Percentiles rank a stretch among this genome's conserved stretches.
Conservation (phyloP, 2,113 vertebrate species). For the Erythrolamprus reginae region DNA sequence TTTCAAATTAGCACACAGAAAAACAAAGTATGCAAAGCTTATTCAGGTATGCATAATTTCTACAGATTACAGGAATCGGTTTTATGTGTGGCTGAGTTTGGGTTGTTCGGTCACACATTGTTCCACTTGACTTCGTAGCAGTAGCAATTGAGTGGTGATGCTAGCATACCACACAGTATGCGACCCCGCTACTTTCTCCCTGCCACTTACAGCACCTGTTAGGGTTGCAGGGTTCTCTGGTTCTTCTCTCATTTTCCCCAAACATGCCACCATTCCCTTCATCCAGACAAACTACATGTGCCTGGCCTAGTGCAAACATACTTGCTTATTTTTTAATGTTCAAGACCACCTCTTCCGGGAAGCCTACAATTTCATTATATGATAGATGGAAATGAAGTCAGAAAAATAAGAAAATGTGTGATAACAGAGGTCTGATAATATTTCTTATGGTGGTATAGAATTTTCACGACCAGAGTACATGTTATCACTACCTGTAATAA, state of each 20-base stretch:
- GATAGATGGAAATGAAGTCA: constrained; percentile 35
- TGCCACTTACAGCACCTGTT: neutral
- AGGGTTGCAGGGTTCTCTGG: neutral
- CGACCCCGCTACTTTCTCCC: neutral
- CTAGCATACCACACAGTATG: neutral
- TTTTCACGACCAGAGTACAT: neutral
- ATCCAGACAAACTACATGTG: neutral
- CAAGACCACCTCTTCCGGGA: neutral
- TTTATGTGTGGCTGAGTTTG: neutral
- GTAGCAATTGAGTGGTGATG: neutral
- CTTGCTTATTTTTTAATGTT: neutral
- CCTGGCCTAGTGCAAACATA: neutral
- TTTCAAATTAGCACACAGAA: neutral
- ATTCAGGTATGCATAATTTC: neutral
- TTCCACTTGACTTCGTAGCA: neutral
- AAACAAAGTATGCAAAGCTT: neutral
- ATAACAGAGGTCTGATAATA: neutral
- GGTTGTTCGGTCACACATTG: neutral
- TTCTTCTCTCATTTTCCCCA: neutral
- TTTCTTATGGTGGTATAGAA: constrained; percentile 7
- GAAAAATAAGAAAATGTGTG: neutral
- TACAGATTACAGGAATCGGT: neutral
- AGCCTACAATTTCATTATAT: constrained; percentile 34
- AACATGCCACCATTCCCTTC: neutral
- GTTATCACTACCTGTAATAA: constrained; percentile 25